Percentiles rank a stretch among this genome's conserved stretches.
Evolutionary conservation across 2,888 invertebrate genomes (phyloP).

Genomic region (Tipula lateralis): DNA sequence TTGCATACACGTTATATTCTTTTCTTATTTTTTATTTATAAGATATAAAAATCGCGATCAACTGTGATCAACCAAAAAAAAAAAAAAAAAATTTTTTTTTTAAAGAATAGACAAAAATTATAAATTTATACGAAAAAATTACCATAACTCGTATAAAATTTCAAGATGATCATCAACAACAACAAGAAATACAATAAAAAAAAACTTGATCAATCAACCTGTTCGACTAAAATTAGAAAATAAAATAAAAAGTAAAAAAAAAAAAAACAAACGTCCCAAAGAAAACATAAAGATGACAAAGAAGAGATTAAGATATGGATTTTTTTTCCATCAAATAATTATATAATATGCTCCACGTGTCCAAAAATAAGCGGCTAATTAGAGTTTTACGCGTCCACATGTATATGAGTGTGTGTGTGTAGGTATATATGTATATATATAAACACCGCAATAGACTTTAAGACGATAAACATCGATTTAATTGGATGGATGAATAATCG

Average conservation of each 20-base stretch:
- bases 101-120: slow-evolving; percentile 14
- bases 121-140: neutral
- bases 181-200: neutral
- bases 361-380: neutral
- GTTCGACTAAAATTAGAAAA: neutral
- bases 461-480: neutral
- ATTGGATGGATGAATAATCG: neutral
- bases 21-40: neutral
- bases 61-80: neutral
- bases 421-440: neutral
- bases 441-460: neutral
- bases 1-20: neutral
- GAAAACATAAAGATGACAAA: neutral
- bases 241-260: no score
- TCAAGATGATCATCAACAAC: slow-evolving; percentile 24
- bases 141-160: neutral
- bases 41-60: slow-evolving; percentile 11
- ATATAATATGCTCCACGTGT: neutral
- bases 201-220: slow-evolving; percentile 24
- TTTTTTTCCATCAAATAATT: neutral
- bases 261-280: neutral
- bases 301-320: neutral
- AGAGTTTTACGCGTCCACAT: neutral
- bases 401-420: neutral
- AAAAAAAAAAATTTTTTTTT: neutral